Percentiles rank a stretch among this genome's conserved stretches.
Conservation (phyloP, 2,888 invertebrate genomes). For the Blastobasis lacticolella region DNA sequence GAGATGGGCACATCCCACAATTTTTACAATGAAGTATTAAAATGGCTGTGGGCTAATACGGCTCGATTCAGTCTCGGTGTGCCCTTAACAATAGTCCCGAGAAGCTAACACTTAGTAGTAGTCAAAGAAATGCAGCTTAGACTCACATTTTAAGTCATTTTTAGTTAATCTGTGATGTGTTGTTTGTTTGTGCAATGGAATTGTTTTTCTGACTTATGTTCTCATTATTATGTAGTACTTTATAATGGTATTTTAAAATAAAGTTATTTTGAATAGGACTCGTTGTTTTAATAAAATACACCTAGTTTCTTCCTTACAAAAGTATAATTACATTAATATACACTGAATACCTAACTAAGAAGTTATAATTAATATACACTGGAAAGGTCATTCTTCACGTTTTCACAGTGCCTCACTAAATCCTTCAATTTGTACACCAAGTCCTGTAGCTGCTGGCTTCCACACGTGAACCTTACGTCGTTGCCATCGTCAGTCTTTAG, state of each 20-base stretch:
- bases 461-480: slow-evolving; percentile 75
- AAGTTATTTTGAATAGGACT: slow-evolving; percentile 58
- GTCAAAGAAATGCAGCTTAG: slow-evolving; percentile 31
- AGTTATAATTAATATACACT: neutral
- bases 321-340: slow-evolving; percentile 4
- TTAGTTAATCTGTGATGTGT: slow-evolving; percentile 60
- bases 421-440: slow-evolving; percentile 79
- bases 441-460: slow-evolving; percentile 77
- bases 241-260: slow-evolving; percentile 51
- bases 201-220: slow-evolving; percentile 55
- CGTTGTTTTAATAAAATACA: slow-evolving; percentile 7
- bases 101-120: slow-evolving; percentile 36
- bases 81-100: slow-evolving; percentile 27
- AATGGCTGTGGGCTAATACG: neutral
- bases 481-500: slow-evolving; percentile 56
- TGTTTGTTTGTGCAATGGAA: slow-evolving; percentile 51
- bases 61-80: neutral
- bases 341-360: neutral
- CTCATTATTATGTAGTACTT: slow-evolving; percentile 37
- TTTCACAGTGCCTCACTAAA: slow-evolving; percentile 76
- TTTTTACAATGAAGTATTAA: neutral
- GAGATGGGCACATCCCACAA: neutral
- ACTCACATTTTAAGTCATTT: slow-evolving; percentile 34
- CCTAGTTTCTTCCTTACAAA: neutral
- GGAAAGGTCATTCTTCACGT: slow-evolving; percentile 50